phyloP scores from a whole-genome alignment of 2,888 invertebrate genomes.

The Drosophila birchii region DNA sequence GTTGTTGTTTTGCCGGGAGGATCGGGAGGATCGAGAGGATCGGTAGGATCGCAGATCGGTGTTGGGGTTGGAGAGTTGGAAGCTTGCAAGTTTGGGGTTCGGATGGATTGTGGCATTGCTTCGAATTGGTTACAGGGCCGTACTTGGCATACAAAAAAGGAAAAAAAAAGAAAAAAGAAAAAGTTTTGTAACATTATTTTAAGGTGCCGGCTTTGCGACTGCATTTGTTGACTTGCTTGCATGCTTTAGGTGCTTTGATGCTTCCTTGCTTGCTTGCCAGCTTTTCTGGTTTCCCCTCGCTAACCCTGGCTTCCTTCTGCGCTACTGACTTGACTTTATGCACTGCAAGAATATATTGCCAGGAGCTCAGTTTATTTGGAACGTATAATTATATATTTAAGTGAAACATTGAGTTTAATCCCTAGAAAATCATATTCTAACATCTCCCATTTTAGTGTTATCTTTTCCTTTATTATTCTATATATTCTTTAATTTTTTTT shows the following conservation, averaged over 20 bases:
- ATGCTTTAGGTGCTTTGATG: background rate
- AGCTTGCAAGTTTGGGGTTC: background rate
- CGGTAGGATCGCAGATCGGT: slow-evolving; percentile 21
- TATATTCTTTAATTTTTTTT: background rate
- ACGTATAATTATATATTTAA: background rate
- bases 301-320: background rate
- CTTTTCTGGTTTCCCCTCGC: background rate
- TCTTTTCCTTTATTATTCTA: background rate
- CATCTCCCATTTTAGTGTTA: too few species aligned
- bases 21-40: background rate
- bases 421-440: too few species aligned
- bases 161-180: slow-evolving; percentile 13
- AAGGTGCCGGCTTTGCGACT: slow-evolving; percentile 67
- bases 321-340: background rate
- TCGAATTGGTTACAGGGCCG: slow-evolving; percentile 76
- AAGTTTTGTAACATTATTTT: slow-evolving; percentile 77
- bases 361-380: background rate
- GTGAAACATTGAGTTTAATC: too few species aligned
- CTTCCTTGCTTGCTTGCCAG: background rate
- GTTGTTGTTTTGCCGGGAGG: slow-evolving; percentile 64
- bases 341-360: background rate
- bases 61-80: slow-evolving; percentile 2
- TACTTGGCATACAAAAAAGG: slow-evolving; percentile 65
- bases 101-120: slow-evolving; percentile 25
- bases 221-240: slow-evolving; percentile 21